Evolutionary conservation across 2,888 invertebrate genomes (phyloP).

Genomic region (Sussaba pulchella): DNA sequence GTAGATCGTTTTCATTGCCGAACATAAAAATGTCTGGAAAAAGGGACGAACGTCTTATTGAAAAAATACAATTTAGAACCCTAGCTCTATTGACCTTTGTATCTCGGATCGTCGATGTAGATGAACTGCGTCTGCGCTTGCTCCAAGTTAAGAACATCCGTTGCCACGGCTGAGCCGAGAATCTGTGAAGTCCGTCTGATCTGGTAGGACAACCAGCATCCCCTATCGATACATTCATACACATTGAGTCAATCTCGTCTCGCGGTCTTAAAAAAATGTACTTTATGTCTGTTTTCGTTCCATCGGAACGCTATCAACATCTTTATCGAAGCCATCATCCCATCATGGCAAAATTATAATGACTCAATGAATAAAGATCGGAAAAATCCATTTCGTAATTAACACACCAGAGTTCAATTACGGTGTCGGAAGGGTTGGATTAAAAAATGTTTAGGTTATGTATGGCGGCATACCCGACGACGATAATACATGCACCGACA

Average conservation of each 20-base stretch:
- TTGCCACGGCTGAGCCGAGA: conserved; percentile 82
- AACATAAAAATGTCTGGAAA: conserved; percentile 52
- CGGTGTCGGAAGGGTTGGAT: background rate
- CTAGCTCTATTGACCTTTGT: conserved; percentile 75
- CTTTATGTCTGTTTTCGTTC: background rate
- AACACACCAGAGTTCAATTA: background rate
- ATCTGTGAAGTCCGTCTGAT: conserved; percentile 78
- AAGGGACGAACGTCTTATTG: background rate
- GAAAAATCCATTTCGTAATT: background rate
- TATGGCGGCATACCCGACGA: conserved; percentile 78
- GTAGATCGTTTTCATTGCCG: conserved; percentile 70
- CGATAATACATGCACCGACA: conserved; percentile 76
- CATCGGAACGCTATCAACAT: no score
- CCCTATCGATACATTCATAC: conserved; percentile 69
- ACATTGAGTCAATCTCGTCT: background rate
- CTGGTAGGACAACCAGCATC: conserved; percentile 81
- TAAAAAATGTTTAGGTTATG: conserved; percentile 53
- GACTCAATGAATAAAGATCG: no score
- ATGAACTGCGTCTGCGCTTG: conserved; percentile 85
- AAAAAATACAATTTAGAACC: background rate
- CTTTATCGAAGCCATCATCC: no score
- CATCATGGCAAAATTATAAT: no score
- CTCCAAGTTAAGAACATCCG: conserved; percentile 82
- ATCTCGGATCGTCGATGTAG: conserved; percentile 85
- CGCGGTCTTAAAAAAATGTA: background rate